Evolutionary conservation across 2,888 invertebrate genomes (phyloP).

Genomic region (Conistra vaccinii): DNA sequence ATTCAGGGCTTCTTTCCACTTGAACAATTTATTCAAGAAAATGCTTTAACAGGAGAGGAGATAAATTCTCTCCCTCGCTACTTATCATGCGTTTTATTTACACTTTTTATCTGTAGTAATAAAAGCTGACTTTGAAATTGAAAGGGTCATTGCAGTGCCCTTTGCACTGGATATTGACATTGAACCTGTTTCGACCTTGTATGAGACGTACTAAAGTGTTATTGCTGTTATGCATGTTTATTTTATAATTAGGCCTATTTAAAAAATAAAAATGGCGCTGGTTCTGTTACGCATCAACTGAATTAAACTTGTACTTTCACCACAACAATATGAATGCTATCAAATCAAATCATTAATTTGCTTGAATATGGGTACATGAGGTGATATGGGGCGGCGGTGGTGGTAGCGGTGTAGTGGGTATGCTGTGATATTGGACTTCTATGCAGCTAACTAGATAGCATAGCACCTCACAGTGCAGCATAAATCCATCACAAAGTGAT

Average conservation of each 20-base stretch:
- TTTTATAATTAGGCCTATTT: not conserved
- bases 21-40: constrained; percentile 14
- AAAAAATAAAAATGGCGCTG: not conserved
- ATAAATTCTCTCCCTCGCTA: not conserved
- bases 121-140: constrained; percentile 43
- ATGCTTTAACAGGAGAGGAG: not conserved
- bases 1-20: not conserved
- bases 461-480: not conserved
- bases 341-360: too few relatives aligned
- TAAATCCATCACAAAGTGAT: not conserved
- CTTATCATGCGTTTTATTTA: constrained; percentile 31
- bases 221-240: not conserved
- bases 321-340: not conserved
- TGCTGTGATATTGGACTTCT: not conserved
- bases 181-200: constrained; percentile 47
- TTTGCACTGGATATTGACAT: constrained; percentile 51
- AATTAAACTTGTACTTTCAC: not conserved
- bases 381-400: too few relatives aligned
- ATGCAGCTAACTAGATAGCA: not conserved
- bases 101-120: constrained; percentile 34
- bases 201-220: not conserved
- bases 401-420: too few relatives aligned
- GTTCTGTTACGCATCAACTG: not conserved
- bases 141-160: constrained; percentile 42
- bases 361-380: too few relatives aligned